Evolutionary conservation across 2,113 vertebrate species (phyloP), one percentile per base, ranked within the genome.

Genomic region (Pteronura brasiliensis): DNA sequence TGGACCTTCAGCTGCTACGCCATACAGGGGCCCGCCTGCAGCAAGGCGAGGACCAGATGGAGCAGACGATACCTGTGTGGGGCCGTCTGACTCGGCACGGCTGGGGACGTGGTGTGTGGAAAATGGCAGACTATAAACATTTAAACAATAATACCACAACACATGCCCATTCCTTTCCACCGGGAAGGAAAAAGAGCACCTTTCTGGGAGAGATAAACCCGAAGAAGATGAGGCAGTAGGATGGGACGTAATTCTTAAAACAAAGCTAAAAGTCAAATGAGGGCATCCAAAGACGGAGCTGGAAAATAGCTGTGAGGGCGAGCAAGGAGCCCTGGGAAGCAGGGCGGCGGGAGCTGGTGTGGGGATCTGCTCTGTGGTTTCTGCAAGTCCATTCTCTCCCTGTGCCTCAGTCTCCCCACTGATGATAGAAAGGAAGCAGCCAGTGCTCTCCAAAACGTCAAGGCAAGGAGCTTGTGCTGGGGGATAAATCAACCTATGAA

Each of bases 81-180:
- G 93, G 47, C 96, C 76, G 96, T 96, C 98, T 98, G 97, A 98
- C 96, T 97, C 80, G 4, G 17, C 65, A 4, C 97, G 89, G 98
- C 93, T 72, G 96, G 96, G 97, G 87, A 90, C 97, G 61, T 6
- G 42, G 96, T 90, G 95, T 95, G 97, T 1, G 2, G 96, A 93
- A 95, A 98, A 97, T 95, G 97, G 98, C 96, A 97, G 94, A 97
- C 96, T 90, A 95, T 97, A 97, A 98, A 97, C 98, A 98, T 97
- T 98, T 97, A 96, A 98, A 97, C 97, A 97, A 98, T 97, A 96
- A 98, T 96, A 52, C 95, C 63, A 69, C 81, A 96, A 97, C 97
- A 98, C 97, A 96, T 93, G 97, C 95, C 94, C 96, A 95, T 88
- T n/a, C 92, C 21, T 89, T 94, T 92, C 87, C 74, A 47, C 83